phyloP scores from a whole-genome alignment of 2,797 vertebrate genomes.

The Fringilla coelebs region DNA sequence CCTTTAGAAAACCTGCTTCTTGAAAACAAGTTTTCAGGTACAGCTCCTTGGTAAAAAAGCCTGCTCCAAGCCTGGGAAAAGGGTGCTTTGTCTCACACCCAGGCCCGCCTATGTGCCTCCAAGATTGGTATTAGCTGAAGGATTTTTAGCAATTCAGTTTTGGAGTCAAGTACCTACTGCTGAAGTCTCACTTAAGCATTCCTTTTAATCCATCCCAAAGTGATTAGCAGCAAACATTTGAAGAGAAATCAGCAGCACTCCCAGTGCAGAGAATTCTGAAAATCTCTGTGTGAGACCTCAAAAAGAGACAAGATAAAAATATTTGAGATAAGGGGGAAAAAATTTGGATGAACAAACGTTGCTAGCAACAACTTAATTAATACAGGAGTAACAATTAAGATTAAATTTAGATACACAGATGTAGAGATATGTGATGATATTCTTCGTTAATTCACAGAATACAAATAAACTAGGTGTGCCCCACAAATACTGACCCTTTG shows the following conservation, averaged over 20 bases:
- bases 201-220: neutral
- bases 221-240: neutral
- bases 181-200: neutral
- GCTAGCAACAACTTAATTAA: neutral
- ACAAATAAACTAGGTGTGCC: neutral
- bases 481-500: neutral
- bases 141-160: neutral
- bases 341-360: neutral
- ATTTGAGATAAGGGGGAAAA: neutral
- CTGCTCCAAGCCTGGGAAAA: neutral
- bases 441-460: neutral
- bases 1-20: neutral
- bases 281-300: neutral
- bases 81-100: neutral
- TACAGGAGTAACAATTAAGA: neutral
- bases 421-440: neutral
- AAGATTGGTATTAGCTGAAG: neutral
- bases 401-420: neutral
- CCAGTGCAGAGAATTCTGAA: neutral
- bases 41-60: neutral
- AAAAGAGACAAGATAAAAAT: neutral
- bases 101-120: accelerated
- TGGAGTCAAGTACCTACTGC: neutral
- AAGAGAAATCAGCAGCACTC: neutral
- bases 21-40: neutral